Percentiles rank a stretch among this genome's conserved stretches.
Evolutionary conservation across 2,888 invertebrate species (phyloP).

Genomic region (Stenotaenia linearis): DNA sequence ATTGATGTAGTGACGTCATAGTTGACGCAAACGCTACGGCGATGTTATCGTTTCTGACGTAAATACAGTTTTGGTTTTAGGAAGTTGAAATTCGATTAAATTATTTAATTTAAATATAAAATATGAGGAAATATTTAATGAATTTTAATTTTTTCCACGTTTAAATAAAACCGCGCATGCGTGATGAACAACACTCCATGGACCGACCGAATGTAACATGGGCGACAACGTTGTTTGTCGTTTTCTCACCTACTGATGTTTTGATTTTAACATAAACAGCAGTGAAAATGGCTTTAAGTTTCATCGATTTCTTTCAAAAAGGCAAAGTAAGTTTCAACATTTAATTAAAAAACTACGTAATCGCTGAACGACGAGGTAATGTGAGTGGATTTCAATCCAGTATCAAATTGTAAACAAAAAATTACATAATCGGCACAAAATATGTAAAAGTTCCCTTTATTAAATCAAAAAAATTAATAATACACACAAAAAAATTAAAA

Average conservation of each 20-base stretch:
- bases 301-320: slow-evolving; percentile 71
- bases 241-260: neutral
- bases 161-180: no score
- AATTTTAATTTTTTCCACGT: no score
- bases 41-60: neutral
- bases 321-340: slow-evolving; percentile 57
- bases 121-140: no score
- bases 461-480: neutral
- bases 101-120: no score
- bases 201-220: no score
- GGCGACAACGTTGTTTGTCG: neutral
- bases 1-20: neutral
- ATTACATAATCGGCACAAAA: no score
- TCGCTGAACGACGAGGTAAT: no score
- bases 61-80: no score
- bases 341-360: neutral
- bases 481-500: neutral
- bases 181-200: neutral
- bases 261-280: neutral
- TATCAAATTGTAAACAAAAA: no score
- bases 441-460: no score
- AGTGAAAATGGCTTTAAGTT: slow-evolving; percentile 61
- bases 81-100: no score
- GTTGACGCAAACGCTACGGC: neutral
- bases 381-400: no score